Percentiles rank a stretch among this genome's conserved stretches.
phyloP scores from a whole-genome alignment of 2,888 invertebrate species.

The Lucinisca nassula region DNA sequence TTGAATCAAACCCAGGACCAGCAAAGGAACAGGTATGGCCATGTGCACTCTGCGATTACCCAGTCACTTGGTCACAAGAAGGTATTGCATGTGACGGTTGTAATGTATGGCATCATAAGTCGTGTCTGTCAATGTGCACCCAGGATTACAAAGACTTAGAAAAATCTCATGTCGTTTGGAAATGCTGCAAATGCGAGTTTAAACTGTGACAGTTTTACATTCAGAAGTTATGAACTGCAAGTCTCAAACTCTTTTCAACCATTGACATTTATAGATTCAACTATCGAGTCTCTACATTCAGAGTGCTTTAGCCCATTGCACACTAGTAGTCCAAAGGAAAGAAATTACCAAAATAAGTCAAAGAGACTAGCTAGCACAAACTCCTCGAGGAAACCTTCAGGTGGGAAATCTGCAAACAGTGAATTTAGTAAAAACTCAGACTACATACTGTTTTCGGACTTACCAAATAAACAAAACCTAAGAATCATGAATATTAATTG shows the following conservation, averaged over 20 bases:
- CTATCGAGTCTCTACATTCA: not conserved
- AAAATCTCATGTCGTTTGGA: not conserved
- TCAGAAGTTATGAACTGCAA: not conserved
- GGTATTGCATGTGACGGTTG: not conserved
- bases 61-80: not conserved
- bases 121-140: not conserved
- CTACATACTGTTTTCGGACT: not conserved
- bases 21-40: not conserved
- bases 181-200: constrained; percentile 7
- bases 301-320: not conserved
- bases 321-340: not conserved
- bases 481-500: not conserved
- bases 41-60: not conserved
- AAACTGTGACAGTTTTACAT: not conserved
- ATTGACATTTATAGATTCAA: not conserved
- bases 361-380: too few relatives aligned
- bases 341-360: not conserved
- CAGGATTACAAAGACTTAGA: not conserved
- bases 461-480: not conserved
- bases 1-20: not conserved
- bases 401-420: too few relatives aligned
- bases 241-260: not conserved
- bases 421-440: too few relatives aligned
- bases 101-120: constrained; percentile 7
- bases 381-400: too few relatives aligned